Percentiles rank a stretch among this genome's conserved stretches.
These are phyloP conservation scores for Aphyosemion australe DNA, from an alignment of 2,113 vertebrate genomes.

Conservation along the genomic window DNA sequence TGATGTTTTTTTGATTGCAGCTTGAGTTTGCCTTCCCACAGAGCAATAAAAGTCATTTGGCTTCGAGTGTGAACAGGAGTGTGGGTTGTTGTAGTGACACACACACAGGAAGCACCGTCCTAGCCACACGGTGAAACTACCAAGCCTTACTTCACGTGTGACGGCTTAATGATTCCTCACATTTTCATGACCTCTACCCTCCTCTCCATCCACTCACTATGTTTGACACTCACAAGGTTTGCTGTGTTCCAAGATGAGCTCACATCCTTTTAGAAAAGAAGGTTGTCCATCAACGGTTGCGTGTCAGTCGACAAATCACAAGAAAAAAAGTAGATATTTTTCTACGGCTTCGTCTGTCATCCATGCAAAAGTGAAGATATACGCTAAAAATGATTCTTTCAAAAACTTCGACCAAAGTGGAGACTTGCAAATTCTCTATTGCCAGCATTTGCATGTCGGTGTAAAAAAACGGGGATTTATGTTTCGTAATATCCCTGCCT, in stretches of 20 bases:
- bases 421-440: too few species aligned
- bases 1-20: conserved; percentile 41
- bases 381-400: too few species aligned
- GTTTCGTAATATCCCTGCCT: too few species aligned
- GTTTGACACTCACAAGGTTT: conserved; percentile 49
- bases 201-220: conserved; percentile 28
- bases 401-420: too few species aligned
- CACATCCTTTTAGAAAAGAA: conserved; percentile 46
- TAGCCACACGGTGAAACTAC: conserved; percentile 36
- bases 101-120: conserved; percentile 42
- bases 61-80: conserved; percentile 44
- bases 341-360: too few species aligned
- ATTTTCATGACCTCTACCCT: conserved; percentile 65
- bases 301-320: conserved; percentile 31
- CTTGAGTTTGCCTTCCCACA: conserved; percentile 29
- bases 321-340: not conserved
- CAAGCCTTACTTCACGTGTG: conserved; percentile 55
- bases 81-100: conserved; percentile 61
- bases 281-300: conserved; percentile 41
- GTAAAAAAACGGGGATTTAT: too few species aligned
- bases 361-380: too few species aligned
- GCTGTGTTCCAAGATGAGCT: conserved; percentile 58
- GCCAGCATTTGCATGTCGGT: too few species aligned
- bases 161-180: conserved; percentile 69
- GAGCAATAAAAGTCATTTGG: conserved; percentile 33